Evolutionary conservation across 1,140 invertebrate species (phyloP).

Genomic region (Drosophila kikkawai): DNA sequence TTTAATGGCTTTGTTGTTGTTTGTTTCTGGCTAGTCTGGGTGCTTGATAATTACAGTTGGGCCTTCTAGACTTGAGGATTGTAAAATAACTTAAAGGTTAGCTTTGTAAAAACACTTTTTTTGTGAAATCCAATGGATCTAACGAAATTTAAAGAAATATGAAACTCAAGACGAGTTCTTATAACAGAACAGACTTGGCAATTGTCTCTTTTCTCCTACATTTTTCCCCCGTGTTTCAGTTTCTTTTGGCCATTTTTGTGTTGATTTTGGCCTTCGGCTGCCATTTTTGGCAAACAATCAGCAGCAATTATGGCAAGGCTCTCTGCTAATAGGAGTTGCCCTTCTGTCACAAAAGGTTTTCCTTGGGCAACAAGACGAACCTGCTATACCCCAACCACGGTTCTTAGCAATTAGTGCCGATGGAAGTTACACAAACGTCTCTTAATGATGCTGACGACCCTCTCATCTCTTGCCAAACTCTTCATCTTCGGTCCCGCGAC

Average conservation of each 20-base stretch:
- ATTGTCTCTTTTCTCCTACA: slow-evolving; percentile 1
- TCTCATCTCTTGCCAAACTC: neutral
- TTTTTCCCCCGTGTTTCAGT: neutral
- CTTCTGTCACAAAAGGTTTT: slow-evolving; percentile 3
- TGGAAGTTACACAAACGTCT: slow-evolving; percentile 65
- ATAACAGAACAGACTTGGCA: neutral
- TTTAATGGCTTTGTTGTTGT: slow-evolving; percentile 66
- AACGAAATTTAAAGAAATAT: neutral
- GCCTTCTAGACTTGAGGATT: slow-evolving; percentile 17
- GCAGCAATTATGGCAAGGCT: slow-evolving; percentile 67
- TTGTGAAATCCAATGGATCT: neutral
- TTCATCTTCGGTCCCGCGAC: neutral
- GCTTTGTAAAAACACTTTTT: slow-evolving; percentile 14
- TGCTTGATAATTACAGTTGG: slow-evolving; percentile 24
- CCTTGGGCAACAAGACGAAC: slow-evolving; percentile 10
- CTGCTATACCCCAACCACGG: slow-evolving; percentile 10
- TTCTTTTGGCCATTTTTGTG: slow-evolving; percentile 24
- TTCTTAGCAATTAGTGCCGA: slow-evolving; percentile 65
- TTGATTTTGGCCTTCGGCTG: slow-evolving; percentile 32
- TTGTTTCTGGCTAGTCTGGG: neutral
- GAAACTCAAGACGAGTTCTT: neutral
- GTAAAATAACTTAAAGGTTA: slow-evolving; percentile 28
- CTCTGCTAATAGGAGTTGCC: slow-evolving; percentile 29
- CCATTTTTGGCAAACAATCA: slow-evolving; percentile 74
- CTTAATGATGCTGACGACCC: slow-evolving; percentile 61